Percentiles rank a stretch among this genome's conserved stretches.
phyloP scores from a whole-genome alignment of 2,888 invertebrate genomes.

The Listrodromus nycthemerus region DNA sequence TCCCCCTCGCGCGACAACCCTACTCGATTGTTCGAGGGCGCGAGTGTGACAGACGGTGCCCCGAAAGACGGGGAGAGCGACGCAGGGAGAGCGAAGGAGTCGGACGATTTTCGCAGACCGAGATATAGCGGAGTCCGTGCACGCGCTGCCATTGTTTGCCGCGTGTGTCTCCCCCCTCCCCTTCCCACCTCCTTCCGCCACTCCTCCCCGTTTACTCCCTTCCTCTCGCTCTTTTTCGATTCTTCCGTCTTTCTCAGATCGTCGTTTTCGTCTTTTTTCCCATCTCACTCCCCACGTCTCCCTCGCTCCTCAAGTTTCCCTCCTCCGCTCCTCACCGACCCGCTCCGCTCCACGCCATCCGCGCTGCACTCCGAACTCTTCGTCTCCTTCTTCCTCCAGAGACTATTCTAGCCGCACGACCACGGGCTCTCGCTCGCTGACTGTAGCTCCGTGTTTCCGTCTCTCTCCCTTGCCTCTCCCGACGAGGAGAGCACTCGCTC shows the following conservation, averaged over 20 bases:
- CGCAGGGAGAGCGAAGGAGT: conserved; percentile 63
- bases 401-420: conserved; percentile 49
- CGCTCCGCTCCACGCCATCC: not conserved
- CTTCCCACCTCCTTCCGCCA: conserved; percentile 64
- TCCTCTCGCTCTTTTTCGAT: conserved; percentile 27
- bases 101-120: conserved; percentile 36
- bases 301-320: no score
- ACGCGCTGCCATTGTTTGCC: conserved; percentile 84
- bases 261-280: conserved; percentile 1
- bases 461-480: conserved; percentile 45
- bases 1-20: conserved; percentile 19
- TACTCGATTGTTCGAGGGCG: conserved; percentile 55
- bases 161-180: conserved; percentile 80
- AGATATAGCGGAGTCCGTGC: conserved; percentile 75
- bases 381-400: conserved; percentile 36
- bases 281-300: conserved; percentile 20
- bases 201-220: conserved; percentile 32
- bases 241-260: conserved; percentile 11
- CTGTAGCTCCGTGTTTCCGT: conserved; percentile 28
- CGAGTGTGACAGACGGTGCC: conserved; percentile 39
- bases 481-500: conserved; percentile 35
- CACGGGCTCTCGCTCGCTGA: not conserved
- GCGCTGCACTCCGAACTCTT: conserved; percentile 18
- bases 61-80: conserved; percentile 58
- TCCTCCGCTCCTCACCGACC: conserved; percentile 21